Evolutionary conservation across 2,888 invertebrate species (phyloP).

Genomic region (Nephrotoma flavescens): DNA sequence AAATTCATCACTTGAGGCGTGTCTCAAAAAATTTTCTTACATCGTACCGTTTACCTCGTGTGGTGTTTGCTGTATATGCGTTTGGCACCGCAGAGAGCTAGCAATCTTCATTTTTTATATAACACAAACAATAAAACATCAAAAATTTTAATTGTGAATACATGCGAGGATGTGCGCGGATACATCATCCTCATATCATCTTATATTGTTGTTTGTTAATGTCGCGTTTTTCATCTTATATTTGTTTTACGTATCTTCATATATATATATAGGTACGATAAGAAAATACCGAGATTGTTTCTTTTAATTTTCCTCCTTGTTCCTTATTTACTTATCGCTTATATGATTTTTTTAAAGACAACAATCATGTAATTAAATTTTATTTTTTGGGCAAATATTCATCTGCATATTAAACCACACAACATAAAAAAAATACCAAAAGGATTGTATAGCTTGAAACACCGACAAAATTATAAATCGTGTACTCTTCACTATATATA

Average conservation of each 20-base stretch:
- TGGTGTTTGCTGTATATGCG: not conserved
- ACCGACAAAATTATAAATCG: not conserved
- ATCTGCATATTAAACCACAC: not conserved
- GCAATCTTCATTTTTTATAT: not conserved
- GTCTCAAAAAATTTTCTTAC: not conserved
- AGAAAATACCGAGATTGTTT: not conserved
- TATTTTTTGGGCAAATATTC: not conserved
- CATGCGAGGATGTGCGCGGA: not conserved
- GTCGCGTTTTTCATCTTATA: not conserved
- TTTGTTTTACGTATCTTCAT: not conserved
- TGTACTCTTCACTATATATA: not conserved
- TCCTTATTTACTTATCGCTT: not conserved
- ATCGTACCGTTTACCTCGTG: not conserved
- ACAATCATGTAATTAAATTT: not conserved
- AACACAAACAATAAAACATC: not conserved
- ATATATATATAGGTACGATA: not conserved
- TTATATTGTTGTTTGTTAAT: not conserved
- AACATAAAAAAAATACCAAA: not conserved
- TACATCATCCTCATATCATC: not conserved
- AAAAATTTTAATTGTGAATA: not conserved
- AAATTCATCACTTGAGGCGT: not conserved
- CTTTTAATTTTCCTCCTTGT: not conserved
- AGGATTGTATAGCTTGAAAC: not conserved
- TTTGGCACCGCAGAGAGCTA: not conserved
- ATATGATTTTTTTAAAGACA: not conserved